A percentile compares a stretch with the other conserved stretches of the same genome.
Evolutionary conservation across 2,113 vertebrate species (phyloP).

Genomic region (Gopherus evgoodei): DNA sequence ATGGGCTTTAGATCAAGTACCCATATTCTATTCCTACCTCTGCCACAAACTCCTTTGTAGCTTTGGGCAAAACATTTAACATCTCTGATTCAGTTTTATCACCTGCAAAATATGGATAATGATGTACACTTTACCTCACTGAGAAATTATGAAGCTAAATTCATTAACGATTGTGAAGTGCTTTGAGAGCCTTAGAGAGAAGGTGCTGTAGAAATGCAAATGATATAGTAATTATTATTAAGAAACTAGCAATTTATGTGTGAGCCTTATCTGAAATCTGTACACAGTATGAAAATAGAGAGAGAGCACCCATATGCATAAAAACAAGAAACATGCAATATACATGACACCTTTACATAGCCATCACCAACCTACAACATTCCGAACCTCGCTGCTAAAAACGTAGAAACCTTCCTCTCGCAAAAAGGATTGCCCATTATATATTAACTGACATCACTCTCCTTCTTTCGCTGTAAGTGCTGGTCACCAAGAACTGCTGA

Average conservation of each 20-base stretch:
- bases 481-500: neutral
- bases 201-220: constrained; percentile 37
- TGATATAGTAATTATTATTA: constrained; percentile 25
- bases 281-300: neutral
- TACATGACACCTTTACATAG: neutral
- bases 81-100: neutral
- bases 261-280: constrained; percentile 21
- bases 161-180: neutral
- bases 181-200: constrained; percentile 18
- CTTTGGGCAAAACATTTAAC: neutral
- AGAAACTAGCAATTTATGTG: constrained; percentile 14
- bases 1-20: neutral
- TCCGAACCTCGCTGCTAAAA: neutral
- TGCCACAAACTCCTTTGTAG: neutral
- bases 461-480: neutral
- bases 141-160: neutral
- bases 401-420: neutral
- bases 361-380: neutral
- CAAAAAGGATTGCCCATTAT: neutral
- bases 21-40: neutral
- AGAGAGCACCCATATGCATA: neutral
- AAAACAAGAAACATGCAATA: neutral
- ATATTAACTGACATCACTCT: neutral
- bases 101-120: constrained; percentile 20
- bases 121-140: neutral